A percentile compares a stretch with the other conserved stretches of the same genome.
phyloP scores from a whole-genome alignment of 2,888 invertebrate species.

The Anticlea derivata region DNA sequence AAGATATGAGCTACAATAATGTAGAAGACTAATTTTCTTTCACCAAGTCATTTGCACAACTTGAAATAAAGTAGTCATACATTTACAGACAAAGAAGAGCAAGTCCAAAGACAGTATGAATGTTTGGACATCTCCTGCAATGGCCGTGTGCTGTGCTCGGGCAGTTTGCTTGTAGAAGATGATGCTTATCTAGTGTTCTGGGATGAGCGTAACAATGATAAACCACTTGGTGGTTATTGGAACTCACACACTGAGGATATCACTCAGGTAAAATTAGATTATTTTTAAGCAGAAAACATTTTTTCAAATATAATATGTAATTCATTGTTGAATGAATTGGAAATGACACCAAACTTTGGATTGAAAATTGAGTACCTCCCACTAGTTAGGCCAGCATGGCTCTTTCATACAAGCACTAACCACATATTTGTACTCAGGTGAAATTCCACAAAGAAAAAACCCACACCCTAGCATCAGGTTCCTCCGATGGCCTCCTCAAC shows the following conservation, averaged over 20 bases:
- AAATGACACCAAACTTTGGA: too few species aligned
- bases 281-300: too few species aligned
- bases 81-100: conserved; percentile 65
- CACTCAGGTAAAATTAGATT: conserved; percentile 80
- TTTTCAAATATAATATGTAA: too few species aligned
- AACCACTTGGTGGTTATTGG: conserved; percentile 90
- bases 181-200: conserved; percentile 92
- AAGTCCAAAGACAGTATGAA: conserved; percentile 82
- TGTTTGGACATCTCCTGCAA: conserved; percentile 90
- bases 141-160: conserved; percentile 88
- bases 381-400: too few species aligned
- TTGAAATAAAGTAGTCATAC: neutral
- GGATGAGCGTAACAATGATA: conserved; percentile 86
- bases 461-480: conserved; percentile 88
- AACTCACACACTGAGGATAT: conserved; percentile 93
- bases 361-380: too few species aligned
- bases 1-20: too few species aligned
- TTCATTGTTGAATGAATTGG: too few species aligned
- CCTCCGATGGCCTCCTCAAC: conserved; percentile 93
- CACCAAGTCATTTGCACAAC: too few species aligned
- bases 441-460: conserved; percentile 88
- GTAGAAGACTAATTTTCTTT: too few species aligned
- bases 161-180: conserved; percentile 87
- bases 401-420: too few species aligned
- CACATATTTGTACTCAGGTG: conserved; percentile 65